These are phyloP conservation scores for Himalopsyche anomala DNA, from an alignment of 2,888 invertebrate species.

Conservation along the genomic window DNA sequence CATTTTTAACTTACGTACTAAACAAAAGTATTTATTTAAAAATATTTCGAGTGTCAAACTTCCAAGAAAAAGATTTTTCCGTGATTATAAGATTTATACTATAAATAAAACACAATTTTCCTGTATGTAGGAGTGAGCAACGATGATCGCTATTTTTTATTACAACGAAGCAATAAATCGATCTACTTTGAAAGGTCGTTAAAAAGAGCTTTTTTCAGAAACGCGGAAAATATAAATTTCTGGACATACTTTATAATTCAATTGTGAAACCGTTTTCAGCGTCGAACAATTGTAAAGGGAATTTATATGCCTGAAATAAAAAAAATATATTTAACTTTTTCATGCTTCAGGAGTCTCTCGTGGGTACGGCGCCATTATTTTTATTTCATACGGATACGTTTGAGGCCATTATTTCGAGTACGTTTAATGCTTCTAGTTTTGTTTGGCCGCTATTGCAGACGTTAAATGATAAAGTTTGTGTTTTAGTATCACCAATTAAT, in stretches of 20 bases:
- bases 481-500: not conserved
- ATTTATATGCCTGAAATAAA: constrained; percentile 22
- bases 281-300: constrained; percentile 30
- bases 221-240: constrained; percentile 28
- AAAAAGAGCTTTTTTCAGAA: constrained; percentile 30
- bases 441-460: not conserved
- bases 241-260: constrained; percentile 31
- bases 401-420: constrained; percentile 16
- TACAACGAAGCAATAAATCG: constrained; percentile 2
- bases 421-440: constrained; percentile 15
- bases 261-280: constrained; percentile 34
- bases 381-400: constrained; percentile 34
- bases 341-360: constrained; percentile 31
- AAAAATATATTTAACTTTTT: constrained; percentile 31
- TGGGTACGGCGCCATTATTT: constrained; percentile 14
- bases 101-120: constrained; percentile 30
- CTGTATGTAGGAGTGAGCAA: not conserved
- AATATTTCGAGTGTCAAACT: not conserved
- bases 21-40: too few relatives aligned
- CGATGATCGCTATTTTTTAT: constrained; percentile 25
- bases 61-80: not conserved
- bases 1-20: too few relatives aligned
- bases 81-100: not conserved
- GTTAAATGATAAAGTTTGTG: not conserved
- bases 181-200: constrained; percentile 34